These are phyloP conservation scores for Drosophila leonis DNA, from an alignment of 2,888 invertebrate genomes.

Conservation along the genomic window DNA sequence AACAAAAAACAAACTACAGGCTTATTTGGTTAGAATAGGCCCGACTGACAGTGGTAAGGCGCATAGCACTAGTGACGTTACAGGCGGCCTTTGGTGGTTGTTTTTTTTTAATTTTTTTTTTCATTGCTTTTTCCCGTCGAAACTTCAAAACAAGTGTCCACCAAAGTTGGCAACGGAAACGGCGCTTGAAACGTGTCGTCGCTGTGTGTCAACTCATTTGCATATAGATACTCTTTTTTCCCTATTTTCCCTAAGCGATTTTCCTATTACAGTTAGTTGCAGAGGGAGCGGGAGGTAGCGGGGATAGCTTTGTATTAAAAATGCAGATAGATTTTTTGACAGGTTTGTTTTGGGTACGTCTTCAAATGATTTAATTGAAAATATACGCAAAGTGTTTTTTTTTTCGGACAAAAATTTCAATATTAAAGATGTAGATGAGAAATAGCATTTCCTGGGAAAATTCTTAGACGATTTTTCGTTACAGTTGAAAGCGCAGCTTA, in stretches of 20 bases:
- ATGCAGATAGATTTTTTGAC: conserved; percentile 65
- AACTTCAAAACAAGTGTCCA: conserved; percentile 68
- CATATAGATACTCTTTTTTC: conserved; percentile 56
- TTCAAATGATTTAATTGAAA: conserved; percentile 73
- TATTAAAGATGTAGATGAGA: conserved; percentile 26
- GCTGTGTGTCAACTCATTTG: conserved; percentile 64
- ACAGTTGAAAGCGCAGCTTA: conserved; percentile 51
- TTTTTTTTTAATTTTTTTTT: conserved; percentile 3
- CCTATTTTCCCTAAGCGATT: conserved; percentile 45
- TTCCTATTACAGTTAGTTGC: conserved; percentile 29
- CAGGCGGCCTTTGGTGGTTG: conserved; percentile 27
- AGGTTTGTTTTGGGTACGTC: conserved; percentile 56
- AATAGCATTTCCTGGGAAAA: conserved; percentile 53
- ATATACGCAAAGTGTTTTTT: conserved; percentile 64
- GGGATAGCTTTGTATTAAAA: conserved; percentile 41
- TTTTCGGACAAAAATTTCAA: conserved; percentile 54
- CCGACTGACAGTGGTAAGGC: conserved; percentile 11
- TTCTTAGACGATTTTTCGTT: conserved; percentile 38
- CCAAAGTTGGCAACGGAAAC: conserved; percentile 62
- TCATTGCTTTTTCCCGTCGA: conserved; percentile 1
- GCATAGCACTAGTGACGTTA: conserved; percentile 1
- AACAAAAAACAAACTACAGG: conserved; percentile 18
- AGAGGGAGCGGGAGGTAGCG: not conserved
- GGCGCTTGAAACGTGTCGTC: conserved; percentile 70
- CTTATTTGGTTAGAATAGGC: conserved; percentile 64